Evolutionary conservation across 2,797 vertebrate species (phyloP), one percentile per base, ranked within the genome.

Genomic region (Pseudotriccus pelzelni): DNA sequence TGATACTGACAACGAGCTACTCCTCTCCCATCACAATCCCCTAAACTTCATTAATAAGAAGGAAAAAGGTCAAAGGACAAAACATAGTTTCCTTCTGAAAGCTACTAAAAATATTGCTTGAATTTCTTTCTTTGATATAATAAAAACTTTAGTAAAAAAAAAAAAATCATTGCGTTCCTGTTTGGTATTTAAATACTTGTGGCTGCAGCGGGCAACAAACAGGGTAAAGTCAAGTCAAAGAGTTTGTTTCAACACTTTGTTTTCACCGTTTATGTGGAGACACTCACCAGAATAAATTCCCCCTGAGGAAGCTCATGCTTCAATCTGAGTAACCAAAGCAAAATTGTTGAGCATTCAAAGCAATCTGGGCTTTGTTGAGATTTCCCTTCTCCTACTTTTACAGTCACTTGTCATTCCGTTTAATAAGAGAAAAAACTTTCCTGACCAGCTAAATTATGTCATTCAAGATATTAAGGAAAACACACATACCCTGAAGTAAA

Each of bases 361-460:
- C 92, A 92, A 55, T 87, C 96, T 91, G 85, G 74, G 80, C 47
- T 91, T 93, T 91, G 94, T 82, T 94, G 93, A 94, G 95, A 72
- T 92, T 96, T 94, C 87, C 94, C 69, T 76, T 88, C 95, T 93
- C 68, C 87, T 66, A 8, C 69, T 94, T 89, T 74, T 49, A 92
- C 78, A 92, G 94, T 95, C 94, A 86, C 89, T 93, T 95, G 84
- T 81, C 84, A 76, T 94, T 95, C 80, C 50, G 15, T 76, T 85
- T 96, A 94, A 96, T 90, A 84, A 67, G 84, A 79, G 59, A 70
- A 75, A 93, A 96, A 95, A 93, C 93, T 95, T 94, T 94, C 91
- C 92, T 90, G 93, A 91, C 80, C 72, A 15, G 75, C 91, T 89
- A 85, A 96, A 96, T 96, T 90, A 93, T 62, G 84, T 86, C 87